A percentile compares a stretch with the other conserved stretches of the same genome.
phyloP scores from a whole-genome alignment of 2,797 vertebrate genomes.

The Psittacula echo region DNA sequence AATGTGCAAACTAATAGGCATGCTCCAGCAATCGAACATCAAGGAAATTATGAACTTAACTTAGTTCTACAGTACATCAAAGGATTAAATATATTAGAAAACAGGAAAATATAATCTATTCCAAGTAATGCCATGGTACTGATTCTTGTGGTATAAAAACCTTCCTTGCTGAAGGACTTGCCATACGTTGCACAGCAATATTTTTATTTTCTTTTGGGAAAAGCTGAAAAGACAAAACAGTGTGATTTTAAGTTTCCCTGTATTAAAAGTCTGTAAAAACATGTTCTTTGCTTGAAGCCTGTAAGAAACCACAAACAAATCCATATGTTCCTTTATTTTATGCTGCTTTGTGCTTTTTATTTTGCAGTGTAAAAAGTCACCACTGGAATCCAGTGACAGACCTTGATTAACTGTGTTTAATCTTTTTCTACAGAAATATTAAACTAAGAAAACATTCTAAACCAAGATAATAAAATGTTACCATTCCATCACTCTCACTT shows the following conservation, averaged over 20 bases:
- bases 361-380: neutral
- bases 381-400: neutral
- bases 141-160: neutral
- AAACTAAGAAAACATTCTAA: neutral
- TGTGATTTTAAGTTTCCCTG: neutral
- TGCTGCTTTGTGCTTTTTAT: neutral
- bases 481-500: neutral
- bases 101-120: neutral
- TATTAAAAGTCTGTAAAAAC: slow-evolving; percentile 14
- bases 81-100: neutral
- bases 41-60: neutral
- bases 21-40: neutral
- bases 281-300: neutral
- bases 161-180: neutral
- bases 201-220: slow-evolving; percentile 16
- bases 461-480: neutral
- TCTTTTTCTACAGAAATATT: neutral
- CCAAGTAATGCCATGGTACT: neutral
- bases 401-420: neutral
- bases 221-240: neutral
- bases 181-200: neutral
- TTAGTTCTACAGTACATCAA: neutral
- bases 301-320: neutral
- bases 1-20: neutral
- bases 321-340: neutral